Conservation (phyloP, 2,888 invertebrate genomes). For the Biston stratarius region DNA sequence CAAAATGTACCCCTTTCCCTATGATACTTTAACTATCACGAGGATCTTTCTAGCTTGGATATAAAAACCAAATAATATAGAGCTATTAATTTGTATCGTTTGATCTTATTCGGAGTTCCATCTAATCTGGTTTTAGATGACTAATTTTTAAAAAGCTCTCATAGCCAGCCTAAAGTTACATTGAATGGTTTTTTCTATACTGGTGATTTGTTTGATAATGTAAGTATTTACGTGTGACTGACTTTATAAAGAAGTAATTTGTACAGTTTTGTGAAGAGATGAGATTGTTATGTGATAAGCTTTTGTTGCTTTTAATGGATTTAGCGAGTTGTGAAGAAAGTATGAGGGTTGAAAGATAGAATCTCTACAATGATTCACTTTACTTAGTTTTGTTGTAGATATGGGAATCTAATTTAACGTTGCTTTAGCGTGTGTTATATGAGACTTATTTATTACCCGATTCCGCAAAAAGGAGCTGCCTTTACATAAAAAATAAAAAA, state of each 20-base stretch:
- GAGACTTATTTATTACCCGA: not conserved
- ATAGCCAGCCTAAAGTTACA: conserved; percentile 38
- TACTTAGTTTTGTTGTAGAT: conserved; percentile 1
- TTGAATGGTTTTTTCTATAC: conserved; percentile 49
- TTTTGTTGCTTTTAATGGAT: conserved; percentile 53
- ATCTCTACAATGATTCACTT: not conserved
- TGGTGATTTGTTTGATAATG: conserved; percentile 40
- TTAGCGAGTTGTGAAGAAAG: conserved; percentile 37
- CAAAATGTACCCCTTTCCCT: not conserved
- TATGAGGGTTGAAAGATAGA: conserved; percentile 40
- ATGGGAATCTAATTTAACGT: not conserved
- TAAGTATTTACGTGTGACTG: conserved; percentile 69
- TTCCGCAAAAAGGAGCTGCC: too few relatives aligned
- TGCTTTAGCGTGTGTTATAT: not conserved
- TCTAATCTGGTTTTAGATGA: conserved; percentile 33
- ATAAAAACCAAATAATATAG: conserved; percentile 18
- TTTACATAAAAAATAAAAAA: too few relatives aligned
- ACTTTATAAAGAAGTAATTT: conserved; percentile 59
- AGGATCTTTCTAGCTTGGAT: conserved; percentile 47
- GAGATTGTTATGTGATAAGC: conserved; percentile 54
- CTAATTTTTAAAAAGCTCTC: conserved; percentile 50
- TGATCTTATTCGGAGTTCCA: conserved; percentile 22
- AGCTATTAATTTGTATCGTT: conserved; percentile 11
- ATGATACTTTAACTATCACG: conserved; percentile 33
- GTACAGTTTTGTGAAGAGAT: conserved; percentile 51